Base-by-base conservation (phyloP, 2,113 vertebrate genomes). In the Syrmaticus mikado region DNA sequence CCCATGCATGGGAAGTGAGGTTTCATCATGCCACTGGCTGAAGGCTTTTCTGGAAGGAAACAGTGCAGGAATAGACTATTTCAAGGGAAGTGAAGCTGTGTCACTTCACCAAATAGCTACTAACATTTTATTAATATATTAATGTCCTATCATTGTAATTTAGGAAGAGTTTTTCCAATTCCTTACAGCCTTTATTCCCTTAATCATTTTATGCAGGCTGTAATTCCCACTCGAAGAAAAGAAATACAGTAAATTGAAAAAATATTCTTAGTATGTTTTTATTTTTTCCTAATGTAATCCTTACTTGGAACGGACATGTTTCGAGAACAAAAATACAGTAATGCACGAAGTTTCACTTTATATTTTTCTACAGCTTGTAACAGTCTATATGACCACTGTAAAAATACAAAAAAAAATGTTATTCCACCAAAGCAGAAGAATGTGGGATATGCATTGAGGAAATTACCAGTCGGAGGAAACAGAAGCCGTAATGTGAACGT, bases 391-490 rank as follows among this genome's bases (percentile, higher is more conserved):
- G 81, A 93, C 78, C 72, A 48, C 55, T 91, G 74, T 87, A 94
- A 80, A 95, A 95, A 91, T 85, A 81, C 62, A 85, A 75, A 90
- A 87, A 83, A 94, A 83, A 94, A 93, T 89, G 17, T 93, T 87
- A 82, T 95, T 92, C 61, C 66, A 62, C 66, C 19, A 65, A 89
- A 95, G 89, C 11, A 84, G 84, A 95, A 96, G 90, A 95, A 94
- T 72, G 64, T 77, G 93, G 32, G 91, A 89, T 90, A 87, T 71
- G 61, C 81, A 77, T 85, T 76, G 82, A 83, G 77, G 90, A 94
- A 89, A 92, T 84, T 85, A 93, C 88, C 80, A 90, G 66, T 95
- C 66, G 88, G 93, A 91, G 70, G 77, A 91, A 96, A 89, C 87
- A 91, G 82, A 89, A 94, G 70, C 80, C 72, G 65, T 82, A 95